These are phyloP conservation scores for Emydocephalus ijimae DNA, from an alignment of 2,113 vertebrate genomes.

Conservation along the genomic window DNA sequence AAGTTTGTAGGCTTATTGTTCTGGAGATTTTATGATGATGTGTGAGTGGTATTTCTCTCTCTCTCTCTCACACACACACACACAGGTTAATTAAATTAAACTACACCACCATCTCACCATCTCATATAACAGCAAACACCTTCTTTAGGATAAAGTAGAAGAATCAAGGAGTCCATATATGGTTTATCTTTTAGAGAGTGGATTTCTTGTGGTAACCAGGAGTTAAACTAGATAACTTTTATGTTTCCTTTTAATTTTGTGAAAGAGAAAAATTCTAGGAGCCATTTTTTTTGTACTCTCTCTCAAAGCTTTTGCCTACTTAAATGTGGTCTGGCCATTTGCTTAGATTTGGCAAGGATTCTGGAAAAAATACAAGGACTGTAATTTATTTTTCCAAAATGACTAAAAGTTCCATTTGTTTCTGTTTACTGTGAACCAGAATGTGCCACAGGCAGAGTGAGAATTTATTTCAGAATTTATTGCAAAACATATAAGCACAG, in stretches of 20 bases:
- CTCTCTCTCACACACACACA: too few species aligned
- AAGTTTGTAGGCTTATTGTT: too few species aligned
- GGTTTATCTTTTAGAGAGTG: not conserved
- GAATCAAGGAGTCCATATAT: not conserved
- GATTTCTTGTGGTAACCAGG: not conserved
- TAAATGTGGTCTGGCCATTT: not conserved
- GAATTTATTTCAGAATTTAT: not conserved
- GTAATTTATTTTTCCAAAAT: not conserved
- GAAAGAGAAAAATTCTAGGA: not conserved
- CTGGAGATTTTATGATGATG: too few species aligned
- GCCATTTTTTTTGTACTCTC: not conserved
- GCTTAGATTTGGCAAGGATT: not conserved
- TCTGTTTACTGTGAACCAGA: not conserved
- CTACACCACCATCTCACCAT: not conserved
- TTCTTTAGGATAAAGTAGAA: not conserved
- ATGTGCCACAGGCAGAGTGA: not conserved
- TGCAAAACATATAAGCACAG: not conserved
- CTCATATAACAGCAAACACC: not conserved
- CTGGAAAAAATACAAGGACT: conserved; percentile 13
- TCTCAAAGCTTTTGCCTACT: not conserved
- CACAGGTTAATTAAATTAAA: too few species aligned
- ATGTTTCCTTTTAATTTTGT: not conserved
- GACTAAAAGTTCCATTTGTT: conserved; percentile 3
- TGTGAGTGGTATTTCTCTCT: too few species aligned
- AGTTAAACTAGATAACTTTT: not conserved